These are phyloP conservation scores for Sarcophaga subvicina DNA, from an alignment of 2,888 invertebrate genomes.

Conservation along the genomic window DNA sequence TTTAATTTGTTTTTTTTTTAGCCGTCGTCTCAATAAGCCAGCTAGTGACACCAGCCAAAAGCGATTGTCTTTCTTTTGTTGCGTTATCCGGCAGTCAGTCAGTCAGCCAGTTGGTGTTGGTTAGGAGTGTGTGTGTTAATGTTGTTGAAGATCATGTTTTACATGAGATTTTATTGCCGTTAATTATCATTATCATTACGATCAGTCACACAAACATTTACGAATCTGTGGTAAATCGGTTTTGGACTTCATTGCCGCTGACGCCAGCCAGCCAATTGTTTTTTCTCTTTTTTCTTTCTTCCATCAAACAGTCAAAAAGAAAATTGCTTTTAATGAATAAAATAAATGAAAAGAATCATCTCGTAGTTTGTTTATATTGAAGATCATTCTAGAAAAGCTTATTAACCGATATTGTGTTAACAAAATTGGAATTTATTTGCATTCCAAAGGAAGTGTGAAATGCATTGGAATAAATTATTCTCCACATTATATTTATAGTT, in stretches of 20 bases:
- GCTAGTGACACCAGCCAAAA: slow-evolving; percentile 1
- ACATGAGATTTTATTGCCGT: slow-evolving; percentile 69
- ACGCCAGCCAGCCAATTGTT: too few relatives aligned
- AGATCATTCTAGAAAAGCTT: too few relatives aligned
- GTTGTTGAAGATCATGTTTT: slow-evolving; percentile 68
- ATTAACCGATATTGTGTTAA: too few relatives aligned
- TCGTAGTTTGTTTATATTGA: too few relatives aligned
- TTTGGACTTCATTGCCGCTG: not conserved
- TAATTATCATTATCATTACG: slow-evolving; percentile 69
- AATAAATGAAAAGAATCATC: too few relatives aligned
- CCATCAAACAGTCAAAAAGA: too few relatives aligned
- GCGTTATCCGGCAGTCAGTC: not conserved
- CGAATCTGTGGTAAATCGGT: slow-evolving; percentile 51
- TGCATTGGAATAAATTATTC: too few relatives aligned
- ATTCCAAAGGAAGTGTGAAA: too few relatives aligned
- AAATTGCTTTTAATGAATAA: too few relatives aligned
- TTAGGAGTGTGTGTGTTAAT: slow-evolving; percentile 47
- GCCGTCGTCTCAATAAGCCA: not conserved
- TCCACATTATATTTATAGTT: too few relatives aligned
- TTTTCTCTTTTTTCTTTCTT: too few relatives aligned
- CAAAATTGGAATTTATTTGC: too few relatives aligned
- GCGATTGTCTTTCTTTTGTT: not conserved
- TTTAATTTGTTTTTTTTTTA: slow-evolving; percentile 73
- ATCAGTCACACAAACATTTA: slow-evolving; percentile 68
- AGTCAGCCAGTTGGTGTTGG: not conserved